Evolutionary conservation across 2,113 vertebrate genomes (phyloP).

Genomic region (Helogale parvula): DNA sequence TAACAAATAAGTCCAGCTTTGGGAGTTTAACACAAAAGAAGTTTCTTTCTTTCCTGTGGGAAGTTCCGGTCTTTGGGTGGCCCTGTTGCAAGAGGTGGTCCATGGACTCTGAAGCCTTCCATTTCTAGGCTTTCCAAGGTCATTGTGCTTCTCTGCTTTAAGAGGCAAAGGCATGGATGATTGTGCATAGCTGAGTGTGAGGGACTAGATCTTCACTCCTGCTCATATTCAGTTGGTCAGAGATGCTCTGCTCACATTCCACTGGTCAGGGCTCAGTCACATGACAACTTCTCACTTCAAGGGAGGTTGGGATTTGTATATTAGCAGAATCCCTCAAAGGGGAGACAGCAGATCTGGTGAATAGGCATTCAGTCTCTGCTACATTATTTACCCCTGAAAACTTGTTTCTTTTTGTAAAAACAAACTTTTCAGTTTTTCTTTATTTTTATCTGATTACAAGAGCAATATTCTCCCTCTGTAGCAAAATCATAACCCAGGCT

Average conservation of each 20-base stretch:
- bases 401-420: background rate
- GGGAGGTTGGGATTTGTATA: background rate
- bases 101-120: background rate
- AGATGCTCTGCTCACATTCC: background rate
- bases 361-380: background rate
- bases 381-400: background rate
- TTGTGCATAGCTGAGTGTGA: background rate
- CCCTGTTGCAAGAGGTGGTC: background rate
- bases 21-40: background rate
- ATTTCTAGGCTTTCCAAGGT: background rate
- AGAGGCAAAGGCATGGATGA: background rate
- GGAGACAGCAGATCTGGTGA: background rate
- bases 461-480: background rate
- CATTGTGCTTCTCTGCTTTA: background rate
- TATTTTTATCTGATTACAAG: slow-evolving; percentile 36
- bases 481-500: slow-evolving; percentile 10
- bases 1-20: background rate
- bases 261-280: background rate
- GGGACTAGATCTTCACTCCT: background rate
- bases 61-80: slow-evolving; percentile 15
- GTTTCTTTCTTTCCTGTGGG: background rate
- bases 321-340: background rate
- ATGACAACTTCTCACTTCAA: background rate
- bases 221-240: background rate
- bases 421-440: background rate